Base-by-base conservation (phyloP, 2,113 vertebrate genomes). In the Solenodon paradoxus region DNA sequence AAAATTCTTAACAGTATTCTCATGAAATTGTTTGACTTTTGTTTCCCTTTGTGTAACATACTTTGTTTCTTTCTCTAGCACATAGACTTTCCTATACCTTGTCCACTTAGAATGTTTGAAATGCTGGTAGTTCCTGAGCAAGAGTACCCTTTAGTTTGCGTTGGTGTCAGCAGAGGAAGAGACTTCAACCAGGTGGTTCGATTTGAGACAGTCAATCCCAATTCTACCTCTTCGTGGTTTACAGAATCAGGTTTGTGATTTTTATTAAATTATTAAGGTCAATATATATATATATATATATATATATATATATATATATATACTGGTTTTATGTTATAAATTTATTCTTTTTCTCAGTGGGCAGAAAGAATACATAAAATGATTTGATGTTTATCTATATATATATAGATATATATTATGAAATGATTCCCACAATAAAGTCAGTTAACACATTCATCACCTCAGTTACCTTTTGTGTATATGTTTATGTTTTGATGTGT, bases 81-180 rank as follows among this genome's bases (percentile, higher is more conserved):
- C 98, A 99, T 99, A 97, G 99, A 99, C 96, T 99, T 99, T 97
- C 99, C 99, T 42, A 98, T 99, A 96, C 99, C 99, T 0, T 99
- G 99, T 98, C 99, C 99, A 0, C 97, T 99, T 97, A 99, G 99
- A 92, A 98, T 99, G 95, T 99, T 99, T 97, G 99, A 99, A 98
- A 99, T 99, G 99, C 97, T 99, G 98, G 99, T 99, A 94, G 99
- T 99, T 30, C 99, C 99, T 0, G 99, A 99, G 92, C 99, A 99
- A 91, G 99, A 99, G 81, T 99, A 99, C 97, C 99, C 99, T 24
- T 98, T 99, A 88, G 99, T 99, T 97, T 99, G 99, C 88, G 99
- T 99, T 12, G 99, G 99, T 11, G 99, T 99, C 98, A 99, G 99
- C 64, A 99, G 99, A 99, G 99, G 99, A 94, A 99, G 98, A 95